Evolutionary conservation across 1,140 invertebrate species (phyloP), one percentile per base, ranked within the genome.

Genomic region (Latrodectus geometricus): DNA sequence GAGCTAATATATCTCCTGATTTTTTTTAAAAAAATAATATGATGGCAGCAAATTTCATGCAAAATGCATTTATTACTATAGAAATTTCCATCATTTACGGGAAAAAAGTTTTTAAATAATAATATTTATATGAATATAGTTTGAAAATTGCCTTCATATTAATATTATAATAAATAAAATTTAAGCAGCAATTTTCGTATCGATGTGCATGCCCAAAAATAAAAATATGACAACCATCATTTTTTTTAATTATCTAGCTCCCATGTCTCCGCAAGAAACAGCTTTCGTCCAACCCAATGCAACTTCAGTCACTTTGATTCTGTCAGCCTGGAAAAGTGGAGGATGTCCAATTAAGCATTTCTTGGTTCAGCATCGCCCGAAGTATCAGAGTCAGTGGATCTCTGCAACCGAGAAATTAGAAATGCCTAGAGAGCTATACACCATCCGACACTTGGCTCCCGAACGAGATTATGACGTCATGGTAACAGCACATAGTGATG

Each of bases 321-420:
- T 94, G 70, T 90, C 90, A 49, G 89, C 91, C 8, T 94, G 93
- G 93, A 90, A 91, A 65, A 96, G 97, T 91, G 91, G 92, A 14
- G 92, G 92, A 11, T 94, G 94, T 90, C 91, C 92, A 9, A 92
- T 94, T 70, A 89, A 89, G 9, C 92, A 92, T 80, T 94, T 93
- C 88, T 91, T 91, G 52, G 90, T 94, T 7, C 91, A 91, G 70
- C 92, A 93, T 78, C 97, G 97, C 4, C 96, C 93, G 14, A 91
- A 92, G 73, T 92, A 90, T 90, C 91, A 88, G 92, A 93, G 89
- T 86, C 96, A 97, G 93, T 97, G 96, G 96, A 97, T 95, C 89
- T 95, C 97, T 90, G 96, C 97, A 17, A 77, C 48, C 90, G 88
- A 90, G 88, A 87, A 78, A 68, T 21, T 76, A 8, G 73, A 72